These are phyloP conservation scores for Parazoanthus atlanticus DNA, from an alignment of 92 coral and sea anemone species.

Conservation along the genomic window DNA sequence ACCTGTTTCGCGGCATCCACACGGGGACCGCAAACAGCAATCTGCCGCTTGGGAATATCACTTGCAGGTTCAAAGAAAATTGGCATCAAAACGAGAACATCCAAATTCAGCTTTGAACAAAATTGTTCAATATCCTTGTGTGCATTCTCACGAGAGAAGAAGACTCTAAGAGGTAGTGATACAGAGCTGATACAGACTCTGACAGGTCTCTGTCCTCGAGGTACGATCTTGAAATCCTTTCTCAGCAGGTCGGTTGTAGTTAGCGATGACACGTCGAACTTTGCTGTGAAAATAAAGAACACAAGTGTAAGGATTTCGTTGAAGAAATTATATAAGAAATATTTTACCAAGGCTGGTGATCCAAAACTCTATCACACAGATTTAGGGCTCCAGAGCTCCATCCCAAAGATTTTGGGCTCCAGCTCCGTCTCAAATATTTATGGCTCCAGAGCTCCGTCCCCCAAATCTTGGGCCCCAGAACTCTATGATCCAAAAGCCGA, in stretches of 20 bases:
- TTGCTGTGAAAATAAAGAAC: constrained; percentile 59
- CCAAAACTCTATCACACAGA: no score
- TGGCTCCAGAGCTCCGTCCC: no score
- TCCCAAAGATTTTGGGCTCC: no score
- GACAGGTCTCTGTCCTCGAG: constrained; percentile 33
- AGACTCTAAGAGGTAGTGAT: constrained; percentile 55
- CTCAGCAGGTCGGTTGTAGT: constrained; percentile 70
- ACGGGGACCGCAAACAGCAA: constrained; percentile 70
- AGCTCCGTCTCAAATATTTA: no score
- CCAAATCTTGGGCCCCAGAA: no score
- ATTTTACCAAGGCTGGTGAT: no score
- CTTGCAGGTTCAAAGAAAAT: constrained; percentile 61
- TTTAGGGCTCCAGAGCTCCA: no score
- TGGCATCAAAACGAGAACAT: constrained; percentile 75
- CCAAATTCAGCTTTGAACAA: constrained; percentile 51
- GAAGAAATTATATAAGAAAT: neutral
- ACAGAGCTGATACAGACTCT: constrained; percentile 75
- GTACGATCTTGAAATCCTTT: constrained; percentile 85
- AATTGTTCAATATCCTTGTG: constrained; percentile 46
- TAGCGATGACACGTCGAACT: constrained; percentile 72
- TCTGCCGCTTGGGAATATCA: constrained; percentile 77
- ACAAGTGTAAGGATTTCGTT: neutral
- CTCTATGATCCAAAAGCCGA: no score
- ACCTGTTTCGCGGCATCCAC: constrained; percentile 41
- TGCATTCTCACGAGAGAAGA: constrained; percentile 59